Percentiles rank a stretch among this genome's conserved stretches.
Evolutionary conservation across 2,888 invertebrate species (phyloP).

Genomic region (Campoplex capitator): DNA sequence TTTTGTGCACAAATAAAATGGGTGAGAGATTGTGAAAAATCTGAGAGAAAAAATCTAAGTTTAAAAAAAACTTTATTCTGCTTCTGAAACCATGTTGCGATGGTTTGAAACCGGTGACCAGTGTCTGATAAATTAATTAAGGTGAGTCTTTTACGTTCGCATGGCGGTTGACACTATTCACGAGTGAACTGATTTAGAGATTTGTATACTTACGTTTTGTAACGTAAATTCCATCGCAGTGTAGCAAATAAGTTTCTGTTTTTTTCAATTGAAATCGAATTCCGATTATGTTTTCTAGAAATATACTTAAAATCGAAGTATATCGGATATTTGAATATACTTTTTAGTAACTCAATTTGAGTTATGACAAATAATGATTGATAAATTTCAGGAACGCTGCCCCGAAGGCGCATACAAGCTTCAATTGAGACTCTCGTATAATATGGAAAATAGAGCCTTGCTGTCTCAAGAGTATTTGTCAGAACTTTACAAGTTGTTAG

Average conservation of each 20-base stretch:
- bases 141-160: neutral
- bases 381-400: too few relatives aligned
- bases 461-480: neutral
- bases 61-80: neutral
- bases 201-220: neutral
- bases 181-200: neutral
- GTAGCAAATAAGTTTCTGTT: too few relatives aligned
- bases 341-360: neutral
- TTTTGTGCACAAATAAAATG: neutral
- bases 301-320: too few relatives aligned
- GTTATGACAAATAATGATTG: neutral
- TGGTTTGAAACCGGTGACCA: too few relatives aligned
- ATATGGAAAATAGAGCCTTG: neutral
- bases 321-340: too few relatives aligned
- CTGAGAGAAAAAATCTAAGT: neutral
- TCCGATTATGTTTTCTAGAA: too few relatives aligned
- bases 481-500: neutral
- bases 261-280: too few relatives aligned
- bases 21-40: neutral
- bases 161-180: neutral
- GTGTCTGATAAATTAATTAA: neutral
- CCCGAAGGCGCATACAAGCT: too few relatives aligned
- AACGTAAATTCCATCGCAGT: too few relatives aligned
- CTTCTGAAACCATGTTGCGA: neutral
- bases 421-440: neutral